These are phyloP conservation scores for Parasteatoda lunata DNA, from an alignment of 2,888 invertebrate species.

Conservation along the genomic window DNA sequence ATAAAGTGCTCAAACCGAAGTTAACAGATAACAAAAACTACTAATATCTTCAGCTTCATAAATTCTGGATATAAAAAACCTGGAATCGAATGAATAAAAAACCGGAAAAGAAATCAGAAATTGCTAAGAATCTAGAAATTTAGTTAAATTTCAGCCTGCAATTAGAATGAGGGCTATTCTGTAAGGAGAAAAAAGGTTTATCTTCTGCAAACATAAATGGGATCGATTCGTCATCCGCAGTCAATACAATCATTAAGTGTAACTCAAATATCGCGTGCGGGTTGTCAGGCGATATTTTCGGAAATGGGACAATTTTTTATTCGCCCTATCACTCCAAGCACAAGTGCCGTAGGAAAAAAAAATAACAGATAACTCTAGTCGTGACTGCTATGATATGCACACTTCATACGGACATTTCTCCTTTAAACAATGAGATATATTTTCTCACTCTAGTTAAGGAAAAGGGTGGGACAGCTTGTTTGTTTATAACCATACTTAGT, in stretches of 20 bases:
- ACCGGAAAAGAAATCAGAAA: too few relatives aligned
- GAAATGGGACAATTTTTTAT: conserved; percentile 49
- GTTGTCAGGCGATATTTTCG: conserved; percentile 60
- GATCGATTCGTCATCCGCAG: conserved; percentile 61
- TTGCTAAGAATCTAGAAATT: conserved; percentile 11
- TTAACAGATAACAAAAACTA: too few relatives aligned
- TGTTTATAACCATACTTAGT: conserved; percentile 42
- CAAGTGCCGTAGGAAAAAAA: neutral
- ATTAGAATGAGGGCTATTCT: conserved; percentile 53
- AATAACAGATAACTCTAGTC: conserved; percentile 37
- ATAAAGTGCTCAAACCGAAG: too few relatives aligned
- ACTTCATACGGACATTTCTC: conserved; percentile 44
- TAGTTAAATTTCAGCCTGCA: conserved; percentile 57
- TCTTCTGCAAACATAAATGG: conserved; percentile 56
- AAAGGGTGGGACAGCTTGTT: conserved; percentile 31
- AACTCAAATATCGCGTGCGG: conserved; percentile 67
- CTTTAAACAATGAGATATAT: conserved; percentile 36
- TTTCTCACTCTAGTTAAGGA: conserved; percentile 6
- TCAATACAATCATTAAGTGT: conserved; percentile 68
- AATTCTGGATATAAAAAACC: too few relatives aligned
- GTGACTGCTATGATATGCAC: conserved; percentile 62
- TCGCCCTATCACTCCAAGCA: conserved; percentile 36
- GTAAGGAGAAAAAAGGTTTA: conserved; percentile 45
- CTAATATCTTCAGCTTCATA: too few relatives aligned
- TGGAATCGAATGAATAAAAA: too few relatives aligned